These are phyloP conservation scores for Blastobasis lacticolella DNA, from an alignment of 2,888 invertebrate genomes.

Conservation along the genomic window DNA sequence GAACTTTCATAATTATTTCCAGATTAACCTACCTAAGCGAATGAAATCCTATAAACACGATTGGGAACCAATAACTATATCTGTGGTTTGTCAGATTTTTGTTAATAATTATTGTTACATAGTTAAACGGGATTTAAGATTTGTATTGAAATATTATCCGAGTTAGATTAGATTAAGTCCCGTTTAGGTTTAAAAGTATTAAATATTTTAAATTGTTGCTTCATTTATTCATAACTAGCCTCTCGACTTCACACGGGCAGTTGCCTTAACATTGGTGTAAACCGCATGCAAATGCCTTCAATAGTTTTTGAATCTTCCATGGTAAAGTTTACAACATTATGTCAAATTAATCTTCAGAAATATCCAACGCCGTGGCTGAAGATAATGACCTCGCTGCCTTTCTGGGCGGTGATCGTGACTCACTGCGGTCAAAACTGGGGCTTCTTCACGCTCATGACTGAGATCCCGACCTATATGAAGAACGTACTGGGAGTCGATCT, in stretches of 20 bases:
- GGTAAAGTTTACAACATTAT: no score
- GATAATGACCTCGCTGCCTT: conserved; percentile 78
- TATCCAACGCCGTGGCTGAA: conserved; percentile 77
- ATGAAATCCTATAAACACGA: no score
- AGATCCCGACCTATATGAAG: conserved; percentile 82
- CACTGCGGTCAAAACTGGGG: conserved; percentile 85
- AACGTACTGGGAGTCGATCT: conserved; percentile 75
- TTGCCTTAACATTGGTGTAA: neutral
- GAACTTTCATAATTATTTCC: no score
- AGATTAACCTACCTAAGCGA: no score
- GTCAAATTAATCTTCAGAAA: conserved; percentile 37
- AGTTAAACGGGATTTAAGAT: no score
- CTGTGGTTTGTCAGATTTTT: no score
- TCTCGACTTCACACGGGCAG: no score
- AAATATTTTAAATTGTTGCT: neutral
- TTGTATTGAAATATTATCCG: no score
- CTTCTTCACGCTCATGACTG: conserved; percentile 81
- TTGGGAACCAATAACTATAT: no score
- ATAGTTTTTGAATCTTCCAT: no score
- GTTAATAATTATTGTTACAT: no score
- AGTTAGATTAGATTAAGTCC: no score
- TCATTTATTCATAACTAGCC: neutral
- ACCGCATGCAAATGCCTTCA: neutral
- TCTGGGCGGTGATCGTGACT: conserved; percentile 76
- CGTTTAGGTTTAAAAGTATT: conserved; percentile 2